Percentiles rank a stretch among this genome's conserved stretches.
Evolutionary conservation across 2,113 vertebrate species (phyloP).

Genomic region (Atractosteus spatula): DNA sequence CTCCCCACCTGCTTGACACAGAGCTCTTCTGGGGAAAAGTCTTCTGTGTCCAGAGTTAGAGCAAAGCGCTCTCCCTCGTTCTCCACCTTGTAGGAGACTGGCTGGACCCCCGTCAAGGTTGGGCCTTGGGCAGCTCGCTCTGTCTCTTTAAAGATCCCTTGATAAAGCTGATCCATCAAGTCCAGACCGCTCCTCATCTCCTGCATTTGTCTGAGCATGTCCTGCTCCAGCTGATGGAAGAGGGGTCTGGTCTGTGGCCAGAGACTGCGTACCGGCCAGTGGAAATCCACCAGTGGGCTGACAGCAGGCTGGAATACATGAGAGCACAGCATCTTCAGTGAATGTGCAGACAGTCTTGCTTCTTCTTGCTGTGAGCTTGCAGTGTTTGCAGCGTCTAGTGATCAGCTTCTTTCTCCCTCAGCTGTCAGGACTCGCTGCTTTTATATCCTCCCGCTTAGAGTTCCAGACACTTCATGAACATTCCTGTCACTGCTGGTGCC

Average conservation of each 20-base stretch:
- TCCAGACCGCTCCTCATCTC: too few relatives aligned
- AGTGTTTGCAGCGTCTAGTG: background rate
- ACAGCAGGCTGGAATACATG: slow-evolving; percentile 49
- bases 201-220: too few relatives aligned
- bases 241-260: too few relatives aligned
- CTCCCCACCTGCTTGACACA: slow-evolving; percentile 66
- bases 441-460: background rate
- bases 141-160: too few relatives aligned
- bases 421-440: background rate
- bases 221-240: too few relatives aligned
- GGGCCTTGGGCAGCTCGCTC: too few relatives aligned
- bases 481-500: slow-evolving; percentile 3
- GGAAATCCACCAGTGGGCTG: slow-evolving; percentile 53
- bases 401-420: slow-evolving; percentile 6
- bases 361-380: slow-evolving; percentile 12
- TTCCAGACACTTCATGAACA: slow-evolving; percentile 18
- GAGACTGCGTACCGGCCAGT: slow-evolving; percentile 68
- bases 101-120: too few relatives aligned
- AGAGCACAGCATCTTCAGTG: slow-evolving; percentile 59
- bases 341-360: slow-evolving; percentile 6
- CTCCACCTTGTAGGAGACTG: too few relatives aligned
- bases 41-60: too few relatives aligned
- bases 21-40: slow-evolving; percentile 60
- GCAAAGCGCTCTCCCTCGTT: too few relatives aligned
- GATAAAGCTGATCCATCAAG: too few relatives aligned